Percentiles rank a stretch among this genome's conserved stretches.
These are phyloP conservation scores for Spermophilus dauricus DNA, from an alignment of 2,113 vertebrate genomes.

Conservation along the genomic window DNA sequence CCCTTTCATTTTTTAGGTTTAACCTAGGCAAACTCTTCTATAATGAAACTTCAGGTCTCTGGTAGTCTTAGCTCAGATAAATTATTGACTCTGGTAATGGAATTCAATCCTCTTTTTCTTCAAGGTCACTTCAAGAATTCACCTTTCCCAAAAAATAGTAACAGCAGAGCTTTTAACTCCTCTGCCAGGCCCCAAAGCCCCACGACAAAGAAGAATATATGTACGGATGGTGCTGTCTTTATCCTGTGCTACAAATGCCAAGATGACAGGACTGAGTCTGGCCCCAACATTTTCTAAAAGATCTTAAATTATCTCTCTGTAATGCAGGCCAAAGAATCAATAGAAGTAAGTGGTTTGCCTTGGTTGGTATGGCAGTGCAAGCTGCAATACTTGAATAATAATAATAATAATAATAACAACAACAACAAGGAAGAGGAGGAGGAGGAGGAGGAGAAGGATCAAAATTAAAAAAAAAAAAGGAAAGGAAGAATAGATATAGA, in stretches of 20 bases:
- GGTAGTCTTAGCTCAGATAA: background rate
- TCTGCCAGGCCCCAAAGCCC: background rate
- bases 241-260: background rate
- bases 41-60: background rate
- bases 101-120: conserved; percentile 10
- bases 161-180: background rate
- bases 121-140: background rate
- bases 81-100: background rate
- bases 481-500: background rate
- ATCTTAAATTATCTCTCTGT: background rate
- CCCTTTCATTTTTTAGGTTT: background rate
- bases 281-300: background rate
- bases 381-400: background rate
- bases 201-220: background rate
- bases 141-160: background rate
- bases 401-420: background rate
- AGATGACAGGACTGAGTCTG: background rate
- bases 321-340: background rate
- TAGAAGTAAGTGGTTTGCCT: background rate
- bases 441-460: too few species aligned
- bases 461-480: background rate
- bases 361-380: background rate
- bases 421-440: too few species aligned
- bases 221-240: background rate
- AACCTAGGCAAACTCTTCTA: background rate